A percentile compares a stretch with the other conserved stretches of the same genome.
These are phyloP conservation scores for Bujurquina vittata DNA, from an alignment of 2,113 vertebrate species.

Conservation along the genomic window DNA sequence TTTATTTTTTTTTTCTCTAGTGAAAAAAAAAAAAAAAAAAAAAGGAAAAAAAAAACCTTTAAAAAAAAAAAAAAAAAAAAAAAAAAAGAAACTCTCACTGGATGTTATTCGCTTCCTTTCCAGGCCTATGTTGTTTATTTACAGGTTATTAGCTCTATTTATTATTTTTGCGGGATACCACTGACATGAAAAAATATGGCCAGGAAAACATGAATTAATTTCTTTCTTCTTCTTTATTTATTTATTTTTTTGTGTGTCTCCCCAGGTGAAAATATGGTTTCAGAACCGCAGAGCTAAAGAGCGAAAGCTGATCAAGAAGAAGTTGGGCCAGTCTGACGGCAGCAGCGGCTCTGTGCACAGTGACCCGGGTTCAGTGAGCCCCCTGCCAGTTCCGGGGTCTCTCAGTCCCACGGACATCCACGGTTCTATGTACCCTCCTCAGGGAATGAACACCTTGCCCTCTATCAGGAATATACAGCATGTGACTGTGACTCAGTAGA, in stretches of 20 bases:
- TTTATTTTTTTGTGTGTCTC: background rate
- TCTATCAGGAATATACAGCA: conserved; percentile 88
- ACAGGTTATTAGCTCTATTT: background rate
- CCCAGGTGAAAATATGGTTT: conserved; percentile 96
- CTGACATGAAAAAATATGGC: too few species aligned
- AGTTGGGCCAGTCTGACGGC: conserved; percentile 90
- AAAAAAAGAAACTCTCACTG: too few species aligned
- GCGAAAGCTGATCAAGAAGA: conserved; percentile 94
- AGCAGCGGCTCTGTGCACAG: conserved; percentile 89
- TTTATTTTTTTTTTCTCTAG: too few species aligned
- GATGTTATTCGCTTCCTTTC: too few species aligned
- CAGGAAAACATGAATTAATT: background rate
- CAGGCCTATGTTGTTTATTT: background rate
- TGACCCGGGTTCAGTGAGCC: conserved; percentile 92
- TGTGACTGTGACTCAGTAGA: conserved; percentile 86
- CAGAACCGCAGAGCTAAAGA: conserved; percentile 95
- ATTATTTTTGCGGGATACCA: background rate
- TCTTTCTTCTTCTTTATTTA: too few species aligned
- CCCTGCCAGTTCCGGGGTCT: conserved; percentile 84
- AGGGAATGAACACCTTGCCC: conserved; percentile 85
- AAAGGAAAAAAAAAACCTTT: too few species aligned
- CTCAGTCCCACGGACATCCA: conserved; percentile 83
- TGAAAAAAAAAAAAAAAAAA: too few species aligned
- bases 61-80: too few species aligned
- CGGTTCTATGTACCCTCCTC: conserved; percentile 83